phyloP scores from a whole-genome alignment of 35 echinoderm and acorn worm species.

The Chiridota heheva region DNA sequence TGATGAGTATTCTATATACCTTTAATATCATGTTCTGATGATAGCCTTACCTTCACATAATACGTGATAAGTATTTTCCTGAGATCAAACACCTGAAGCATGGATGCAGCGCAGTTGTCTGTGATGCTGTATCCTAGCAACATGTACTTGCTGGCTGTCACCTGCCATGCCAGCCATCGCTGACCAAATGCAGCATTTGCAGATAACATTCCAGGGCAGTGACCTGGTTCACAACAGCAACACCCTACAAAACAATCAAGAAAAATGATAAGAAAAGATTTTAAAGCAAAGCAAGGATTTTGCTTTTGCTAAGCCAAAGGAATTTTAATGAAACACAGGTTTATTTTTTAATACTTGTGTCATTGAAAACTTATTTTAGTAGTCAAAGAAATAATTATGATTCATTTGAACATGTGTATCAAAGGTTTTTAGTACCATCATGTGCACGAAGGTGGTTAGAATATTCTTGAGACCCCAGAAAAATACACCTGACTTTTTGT shows the following conservation, averaged over 20 bases:
- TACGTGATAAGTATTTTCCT: conserved; percentile 98
- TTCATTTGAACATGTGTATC: no score
- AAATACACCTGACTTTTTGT: no score
- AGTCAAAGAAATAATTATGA: no score
- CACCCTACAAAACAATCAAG: conserved; percentile 52
- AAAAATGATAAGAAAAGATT: not conserved
- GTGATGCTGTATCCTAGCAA: conserved; percentile 94
- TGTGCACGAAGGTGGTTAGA: no score
- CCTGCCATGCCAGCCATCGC: conserved; percentile 97
- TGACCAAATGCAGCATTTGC: conserved; percentile 97
- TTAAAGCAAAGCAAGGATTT: no score
- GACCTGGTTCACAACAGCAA: conserved; percentile 97
- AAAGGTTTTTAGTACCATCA: no score
- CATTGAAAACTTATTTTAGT: no score
- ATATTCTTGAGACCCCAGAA: no score
- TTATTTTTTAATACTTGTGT: no score
- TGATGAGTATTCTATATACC: no score
- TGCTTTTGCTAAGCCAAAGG: no score
- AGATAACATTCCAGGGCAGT: conserved; percentile 81
- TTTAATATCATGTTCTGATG: not conserved
- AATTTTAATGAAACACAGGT: no score
- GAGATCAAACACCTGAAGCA: conserved; percentile 99
- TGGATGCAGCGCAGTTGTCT: conserved; percentile 98
- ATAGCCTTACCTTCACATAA: conserved; percentile 88
- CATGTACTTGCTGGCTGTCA: conserved; percentile 91